Evolutionary conservation across 2,797 vertebrate genomes (phyloP), one percentile per base, ranked within the genome.

Genomic region (Nothura maculosa): DNA sequence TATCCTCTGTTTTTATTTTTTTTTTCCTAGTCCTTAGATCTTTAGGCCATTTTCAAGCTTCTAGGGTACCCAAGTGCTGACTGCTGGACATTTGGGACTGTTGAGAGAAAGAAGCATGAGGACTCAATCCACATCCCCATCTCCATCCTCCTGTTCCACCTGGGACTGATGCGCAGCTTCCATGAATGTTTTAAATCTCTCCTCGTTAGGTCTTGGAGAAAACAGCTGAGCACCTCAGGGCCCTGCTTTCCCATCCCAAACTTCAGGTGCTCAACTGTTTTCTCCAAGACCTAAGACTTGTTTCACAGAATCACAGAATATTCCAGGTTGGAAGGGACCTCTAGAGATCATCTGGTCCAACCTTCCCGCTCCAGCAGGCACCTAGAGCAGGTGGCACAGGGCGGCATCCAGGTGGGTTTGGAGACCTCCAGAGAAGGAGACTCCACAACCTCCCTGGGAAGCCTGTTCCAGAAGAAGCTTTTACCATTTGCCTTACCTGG

Each of bases 401-500:
- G n/a, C n/a, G n/a, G n/a, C n/a, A n/a, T n/a, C n/a, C n/a, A n/a
- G n/a, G n/a, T n/a, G n/a, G n/a, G n/a, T n/a, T n/a, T n/a, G n/a
- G n/a, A n/a, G n/a, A n/a, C n/a, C n/a, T n/a, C n/a, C n/a, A n/a
- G n/a, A n/a, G n/a, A n/a, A n/a, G n/a, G n/a, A n/a, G n/a, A n/a
- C n/a, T n/a, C n/a, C n/a, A n/a, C n/a, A n/a, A n/a, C n/a, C n/a
- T n/a, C n/a, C n/a, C n/a, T n/a, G n/a, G n/a, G n/a, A n/a, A n/a
- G n/a, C n/a, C n/a, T n/a, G 34, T 68, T 19, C 74, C 22, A 10
- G 48, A 42, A 28, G 14, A 55, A 82, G 19, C 34, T 25, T 25
- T 50, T 1, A 1, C 9, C 62, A 28, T 19, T 32, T 73, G 58
- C 54, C 96, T 74, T 92, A 99, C 99, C 99, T 98, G 99, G 99